Base-by-base conservation (phyloP, 1,140 invertebrate species). In the Drosophila pachea region DNA sequence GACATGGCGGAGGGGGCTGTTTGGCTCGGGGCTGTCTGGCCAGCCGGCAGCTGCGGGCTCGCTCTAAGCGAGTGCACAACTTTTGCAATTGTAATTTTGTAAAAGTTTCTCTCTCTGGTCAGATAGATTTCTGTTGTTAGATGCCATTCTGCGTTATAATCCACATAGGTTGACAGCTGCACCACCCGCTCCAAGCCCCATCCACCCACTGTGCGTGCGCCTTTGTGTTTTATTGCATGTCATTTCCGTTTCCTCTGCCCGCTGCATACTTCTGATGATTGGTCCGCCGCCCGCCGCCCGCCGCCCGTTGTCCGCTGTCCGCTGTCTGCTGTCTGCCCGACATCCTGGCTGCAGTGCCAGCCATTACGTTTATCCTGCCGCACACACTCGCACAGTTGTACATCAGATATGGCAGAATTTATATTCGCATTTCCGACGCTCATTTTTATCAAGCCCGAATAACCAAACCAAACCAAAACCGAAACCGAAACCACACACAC, bases 181-280 rank as follows among this genome's bases (percentile, higher is more conserved):
- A 55, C 61, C 35, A 33, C 38, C 33, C 36, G 22, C 36, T 32
- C 22, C 14, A 62, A 31, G 40, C n/a, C 12, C 1, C 9, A 5
- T 4, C 43, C 16, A 22, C 22, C 22, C 33, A n/a, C 16, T 31
- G 68, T 75, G 64, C 69, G 76, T 78, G 76, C 61, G 72, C 73
- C 79, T 88, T 88, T 84, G 87, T 88, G 87, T 87, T 88, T 88
- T 88, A 88, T 88, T 88, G 76, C 87, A 84, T 87, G 87, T 76
- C 87, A 88, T 88, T 88, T 88, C 87, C 87, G 86, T 73, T 78
- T 86, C 87, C 74, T 74, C 42, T 72, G 49, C 54, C 36, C 31
- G 63, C 65, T 63, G 81, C 76, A 76, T 78, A 74, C 76, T 76
- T 86, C 70, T 86, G 81, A 86, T 86, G 84, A 86, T 86, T 86